Percentiles rank a stretch among this genome's conserved stretches.
phyloP scores from a whole-genome alignment of 2,888 invertebrate genomes.

The Ceriagrion tenellum region DNA sequence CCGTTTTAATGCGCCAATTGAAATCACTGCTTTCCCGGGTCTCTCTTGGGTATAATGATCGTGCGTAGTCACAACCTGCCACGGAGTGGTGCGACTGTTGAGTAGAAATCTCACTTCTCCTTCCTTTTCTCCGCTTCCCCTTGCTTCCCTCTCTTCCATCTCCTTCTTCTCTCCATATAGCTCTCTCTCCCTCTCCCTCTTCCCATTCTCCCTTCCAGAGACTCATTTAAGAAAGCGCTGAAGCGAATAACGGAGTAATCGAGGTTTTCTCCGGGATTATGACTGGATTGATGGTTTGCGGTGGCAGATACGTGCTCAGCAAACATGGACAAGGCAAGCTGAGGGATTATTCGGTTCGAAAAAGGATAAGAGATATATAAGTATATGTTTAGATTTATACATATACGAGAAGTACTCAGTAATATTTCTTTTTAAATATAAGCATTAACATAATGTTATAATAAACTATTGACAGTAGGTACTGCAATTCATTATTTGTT shows the following conservation, averaged over 20 bases:
- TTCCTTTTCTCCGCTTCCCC: conserved; percentile 2
- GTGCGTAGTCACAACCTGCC: conserved; percentile 20
- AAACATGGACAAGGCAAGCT: neutral
- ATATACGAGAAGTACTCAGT: too few species aligned
- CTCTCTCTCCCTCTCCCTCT: conserved; percentile 12
- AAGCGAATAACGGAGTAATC: conserved; percentile 27
- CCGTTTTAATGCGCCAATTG: conserved; percentile 38
- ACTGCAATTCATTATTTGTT: too few species aligned
- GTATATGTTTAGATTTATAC: too few species aligned
- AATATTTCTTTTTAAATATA: too few species aligned
- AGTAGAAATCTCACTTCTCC: conserved; percentile 13
- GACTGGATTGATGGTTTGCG: conserved; percentile 14
- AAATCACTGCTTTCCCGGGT: conserved; percentile 46
- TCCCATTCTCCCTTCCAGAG: neutral
- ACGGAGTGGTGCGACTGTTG: neutral
- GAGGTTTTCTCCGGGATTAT: conserved; percentile 10
- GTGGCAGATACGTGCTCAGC: conserved; percentile 8
- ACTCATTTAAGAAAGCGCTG: conserved; percentile 14
- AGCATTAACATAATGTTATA: too few species aligned
- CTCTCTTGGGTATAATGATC: neutral
- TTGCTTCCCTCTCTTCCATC: conserved; percentile 13
- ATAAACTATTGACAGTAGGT: too few species aligned
- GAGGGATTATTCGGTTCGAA: neutral
- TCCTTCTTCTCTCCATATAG: neutral
- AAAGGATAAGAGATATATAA: neutral